A percentile compares a stretch with the other conserved stretches of the same genome.
Conservation (phyloP, 2,888 invertebrate genomes). For the Lypha dubia region DNA sequence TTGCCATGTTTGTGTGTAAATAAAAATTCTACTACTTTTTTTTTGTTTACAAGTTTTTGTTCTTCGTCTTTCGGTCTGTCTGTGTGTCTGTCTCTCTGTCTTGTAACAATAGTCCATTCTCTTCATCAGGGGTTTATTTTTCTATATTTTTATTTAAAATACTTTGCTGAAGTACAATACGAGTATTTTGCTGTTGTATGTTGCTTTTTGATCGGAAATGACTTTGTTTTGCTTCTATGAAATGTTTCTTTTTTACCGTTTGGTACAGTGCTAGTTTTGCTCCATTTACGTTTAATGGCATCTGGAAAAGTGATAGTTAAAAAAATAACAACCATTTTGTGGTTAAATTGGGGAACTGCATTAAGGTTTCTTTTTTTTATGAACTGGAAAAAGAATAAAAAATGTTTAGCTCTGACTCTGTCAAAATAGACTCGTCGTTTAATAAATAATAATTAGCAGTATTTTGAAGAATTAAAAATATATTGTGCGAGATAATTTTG, state of each 20-base stretch:
- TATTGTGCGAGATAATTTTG: too few relatives aligned
- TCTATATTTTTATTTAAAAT: slow-evolving; percentile 14
- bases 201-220: neutral
- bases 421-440: too few relatives aligned
- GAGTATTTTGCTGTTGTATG: slow-evolving; percentile 24
- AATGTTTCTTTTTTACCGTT: neutral
- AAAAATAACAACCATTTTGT: slow-evolving; percentile 55
- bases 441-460: too few relatives aligned
- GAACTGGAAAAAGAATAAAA: too few relatives aligned
- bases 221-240: neutral
- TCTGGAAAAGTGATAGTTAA: slow-evolving; percentile 64
- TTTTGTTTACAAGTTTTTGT: slow-evolving; percentile 30
- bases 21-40: slow-evolving; percentile 30
- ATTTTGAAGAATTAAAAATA: too few relatives aligned
- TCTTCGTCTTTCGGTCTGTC: neutral
- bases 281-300: slow-evolving; percentile 69
- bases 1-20: slow-evolving; percentile 31
- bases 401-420: too few relatives aligned
- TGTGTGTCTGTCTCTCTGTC: neutral
- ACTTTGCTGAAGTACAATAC: neutral
- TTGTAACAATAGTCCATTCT: slow-evolving; percentile 46
- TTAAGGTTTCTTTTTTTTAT: too few relatives aligned
- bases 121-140: neutral
- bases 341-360: slow-evolving; percentile 55
- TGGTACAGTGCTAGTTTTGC: slow-evolving; percentile 65